phyloP scores from a whole-genome alignment of 2,888 invertebrate species.

The Parnassius glacialis region DNA sequence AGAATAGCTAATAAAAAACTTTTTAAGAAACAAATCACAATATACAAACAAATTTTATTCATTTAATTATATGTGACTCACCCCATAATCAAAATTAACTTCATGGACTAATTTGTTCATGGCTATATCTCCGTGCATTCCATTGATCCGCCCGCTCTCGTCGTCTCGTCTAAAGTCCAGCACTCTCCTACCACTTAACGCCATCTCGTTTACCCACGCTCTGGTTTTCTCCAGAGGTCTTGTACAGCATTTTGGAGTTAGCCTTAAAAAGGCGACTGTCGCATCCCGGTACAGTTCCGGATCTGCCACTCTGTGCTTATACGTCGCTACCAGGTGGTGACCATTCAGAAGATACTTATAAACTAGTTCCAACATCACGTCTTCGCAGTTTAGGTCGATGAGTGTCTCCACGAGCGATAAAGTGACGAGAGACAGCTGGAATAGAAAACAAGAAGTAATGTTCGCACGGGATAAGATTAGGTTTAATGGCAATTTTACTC shows the following conservation, averaged over 20 bases:
- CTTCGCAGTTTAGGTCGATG: conserved; percentile 96
- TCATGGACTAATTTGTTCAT: conserved; percentile 69
- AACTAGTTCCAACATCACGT: conserved; percentile 95
- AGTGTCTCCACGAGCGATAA: conserved; percentile 94
- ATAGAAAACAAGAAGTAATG: conserved; percentile 24
- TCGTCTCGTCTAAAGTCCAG: conserved; percentile 56
- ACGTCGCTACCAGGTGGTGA: conserved; percentile 56
- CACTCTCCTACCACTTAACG: conserved; percentile 55
- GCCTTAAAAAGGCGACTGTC: conserved; percentile 57
- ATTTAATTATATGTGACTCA: conserved; percentile 40
- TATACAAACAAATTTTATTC: too few species aligned
- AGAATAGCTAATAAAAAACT: too few species aligned
- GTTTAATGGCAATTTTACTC: too few species aligned
- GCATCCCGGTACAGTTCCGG: conserved; percentile 67
- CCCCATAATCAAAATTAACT: conserved; percentile 69
- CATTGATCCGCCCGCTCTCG: conserved; percentile 54
- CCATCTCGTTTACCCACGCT: conserved; percentile 65
- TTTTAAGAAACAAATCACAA: too few species aligned
- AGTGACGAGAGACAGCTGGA: conserved; percentile 91
- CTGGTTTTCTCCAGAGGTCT: conserved; percentile 59
- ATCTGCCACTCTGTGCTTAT: conserved; percentile 55
- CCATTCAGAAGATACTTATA: conserved; percentile 87
- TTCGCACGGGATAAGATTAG: too few species aligned
- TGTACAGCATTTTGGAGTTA: conserved; percentile 84
- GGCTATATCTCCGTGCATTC: conserved; percentile 63